A percentile compares a stretch with the other conserved stretches of the same genome.
Conservation (phyloP, 2,113 vertebrate genomes). For the Jaculus jaculus region DNA sequence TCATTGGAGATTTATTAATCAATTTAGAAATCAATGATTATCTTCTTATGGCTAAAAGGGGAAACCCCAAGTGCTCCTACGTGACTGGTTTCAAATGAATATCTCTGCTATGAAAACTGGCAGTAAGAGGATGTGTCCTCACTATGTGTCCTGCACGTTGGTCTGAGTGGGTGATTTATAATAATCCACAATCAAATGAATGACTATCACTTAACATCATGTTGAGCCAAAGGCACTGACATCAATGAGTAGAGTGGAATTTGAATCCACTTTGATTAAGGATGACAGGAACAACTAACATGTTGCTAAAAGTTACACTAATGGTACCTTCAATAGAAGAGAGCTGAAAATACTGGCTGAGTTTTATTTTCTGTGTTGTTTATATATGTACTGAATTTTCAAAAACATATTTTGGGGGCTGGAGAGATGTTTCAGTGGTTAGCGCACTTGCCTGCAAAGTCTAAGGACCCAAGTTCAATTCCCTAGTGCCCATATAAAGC, state of each 20-base stretch:
- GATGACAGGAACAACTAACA: neutral
- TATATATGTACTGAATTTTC: neutral
- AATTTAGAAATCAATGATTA: conserved; percentile 24
- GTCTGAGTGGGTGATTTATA: neutral
- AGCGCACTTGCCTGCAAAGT: no score
- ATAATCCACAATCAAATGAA: neutral
- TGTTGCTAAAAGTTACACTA: neutral
- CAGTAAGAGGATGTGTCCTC: neutral
- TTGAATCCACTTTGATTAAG: neutral
- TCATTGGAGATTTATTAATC: conserved; percentile 10
- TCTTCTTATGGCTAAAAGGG: neutral
- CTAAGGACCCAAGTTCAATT: no score
- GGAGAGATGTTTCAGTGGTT: no score
- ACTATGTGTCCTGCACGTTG: neutral
- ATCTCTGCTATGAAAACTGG: neutral
- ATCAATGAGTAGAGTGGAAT: neutral
- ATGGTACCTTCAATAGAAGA: neutral
- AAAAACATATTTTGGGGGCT: neutral
- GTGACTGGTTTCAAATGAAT: neutral
- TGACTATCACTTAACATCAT: neutral
- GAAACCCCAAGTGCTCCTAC: neutral
- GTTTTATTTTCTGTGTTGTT: neutral
- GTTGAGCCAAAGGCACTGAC: neutral
- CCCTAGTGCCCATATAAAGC: no score
- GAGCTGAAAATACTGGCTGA: neutral